A percentile compares a stretch with the other conserved stretches of the same genome.
phyloP scores from a whole-genome alignment of 2,113 vertebrate genomes.

The Butorides virescens region DNA sequence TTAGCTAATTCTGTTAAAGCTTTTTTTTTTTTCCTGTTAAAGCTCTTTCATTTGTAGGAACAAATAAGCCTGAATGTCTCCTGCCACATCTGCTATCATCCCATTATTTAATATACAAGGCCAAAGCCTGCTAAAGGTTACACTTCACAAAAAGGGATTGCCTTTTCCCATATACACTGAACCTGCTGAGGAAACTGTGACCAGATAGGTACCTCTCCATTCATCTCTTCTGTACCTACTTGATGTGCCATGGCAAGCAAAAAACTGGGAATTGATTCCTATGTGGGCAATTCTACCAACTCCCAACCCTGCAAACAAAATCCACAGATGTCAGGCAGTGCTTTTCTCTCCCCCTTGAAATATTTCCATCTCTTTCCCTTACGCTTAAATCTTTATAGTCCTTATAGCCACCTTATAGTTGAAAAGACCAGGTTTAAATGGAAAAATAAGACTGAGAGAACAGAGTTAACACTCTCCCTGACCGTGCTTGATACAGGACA shows the following conservation, averaged over 20 bases:
- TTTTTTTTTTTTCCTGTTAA: not conserved
- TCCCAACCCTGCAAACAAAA: not conserved
- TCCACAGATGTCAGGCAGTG: not conserved
- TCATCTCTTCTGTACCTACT: not conserved
- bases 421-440: not conserved
- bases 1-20: constrained; percentile 38
- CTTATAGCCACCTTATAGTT: not conserved
- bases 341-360: not conserved
- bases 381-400: not conserved
- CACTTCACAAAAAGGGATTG: not conserved
- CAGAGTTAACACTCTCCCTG: not conserved
- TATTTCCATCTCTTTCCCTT: not conserved
- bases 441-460: not conserved
- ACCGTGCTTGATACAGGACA: not conserved
- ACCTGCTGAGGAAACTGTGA: not conserved
- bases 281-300: not conserved
- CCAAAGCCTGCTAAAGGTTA: not conserved
- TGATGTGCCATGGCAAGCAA: not conserved
- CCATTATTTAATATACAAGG: not conserved
- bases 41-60: not conserved
- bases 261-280: not conserved
- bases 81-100: not conserved
- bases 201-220: not conserved
- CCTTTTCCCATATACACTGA: not conserved
- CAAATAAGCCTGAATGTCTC: constrained; percentile 7